Evolutionary conservation across 2,888 invertebrate genomes (phyloP).

Genomic region (Nycteola revayana): DNA sequence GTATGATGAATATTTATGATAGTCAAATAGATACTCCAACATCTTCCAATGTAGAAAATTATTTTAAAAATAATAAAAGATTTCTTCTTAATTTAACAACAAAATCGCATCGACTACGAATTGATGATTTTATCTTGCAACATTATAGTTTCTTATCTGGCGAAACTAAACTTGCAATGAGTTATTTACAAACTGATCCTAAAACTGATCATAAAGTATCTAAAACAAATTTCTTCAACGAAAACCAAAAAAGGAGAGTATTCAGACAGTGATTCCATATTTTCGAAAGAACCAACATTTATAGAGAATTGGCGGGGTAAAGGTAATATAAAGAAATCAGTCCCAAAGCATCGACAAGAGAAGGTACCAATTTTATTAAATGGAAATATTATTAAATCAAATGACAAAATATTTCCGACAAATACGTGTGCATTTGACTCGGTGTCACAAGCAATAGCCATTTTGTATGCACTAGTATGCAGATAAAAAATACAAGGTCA

Average conservation of each 20-base stretch:
- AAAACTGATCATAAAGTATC: too few species aligned
- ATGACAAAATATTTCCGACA: slow-evolving; percentile 3
- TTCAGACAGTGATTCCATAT: slow-evolving; percentile 2
- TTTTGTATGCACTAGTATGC: too few species aligned
- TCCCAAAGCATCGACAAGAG: slow-evolving; percentile 1
- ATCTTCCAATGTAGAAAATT: background rate
- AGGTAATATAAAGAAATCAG: slow-evolving; percentile 2
- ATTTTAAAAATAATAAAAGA: background rate
- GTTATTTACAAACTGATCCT: slow-evolving; percentile 2
- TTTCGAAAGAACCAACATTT: slow-evolving; percentile 1
- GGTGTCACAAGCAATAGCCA: slow-evolving; percentile 1
- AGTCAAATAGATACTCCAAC: too few species aligned
- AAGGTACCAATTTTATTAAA: slow-evolving; percentile 3
- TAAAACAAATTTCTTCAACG: slow-evolving; percentile 1
- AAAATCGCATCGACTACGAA: slow-evolving; percentile 1
- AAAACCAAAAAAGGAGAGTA: slow-evolving; percentile 2
- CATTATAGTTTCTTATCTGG: background rate
- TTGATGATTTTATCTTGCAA: slow-evolving; percentile 1
- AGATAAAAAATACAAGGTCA: too few species aligned
- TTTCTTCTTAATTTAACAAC: background rate
- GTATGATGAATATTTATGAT: too few species aligned
- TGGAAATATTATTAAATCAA: slow-evolving; percentile 3
- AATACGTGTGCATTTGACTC: slow-evolving; percentile 2
- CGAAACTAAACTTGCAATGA: slow-evolving; percentile 1
- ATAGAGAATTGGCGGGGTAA: slow-evolving; percentile 1